Evolutionary conservation across 2,888 invertebrate genomes (phyloP), one percentile per base, ranked within the genome.

Genomic region (Rapana venosa): DNA sequence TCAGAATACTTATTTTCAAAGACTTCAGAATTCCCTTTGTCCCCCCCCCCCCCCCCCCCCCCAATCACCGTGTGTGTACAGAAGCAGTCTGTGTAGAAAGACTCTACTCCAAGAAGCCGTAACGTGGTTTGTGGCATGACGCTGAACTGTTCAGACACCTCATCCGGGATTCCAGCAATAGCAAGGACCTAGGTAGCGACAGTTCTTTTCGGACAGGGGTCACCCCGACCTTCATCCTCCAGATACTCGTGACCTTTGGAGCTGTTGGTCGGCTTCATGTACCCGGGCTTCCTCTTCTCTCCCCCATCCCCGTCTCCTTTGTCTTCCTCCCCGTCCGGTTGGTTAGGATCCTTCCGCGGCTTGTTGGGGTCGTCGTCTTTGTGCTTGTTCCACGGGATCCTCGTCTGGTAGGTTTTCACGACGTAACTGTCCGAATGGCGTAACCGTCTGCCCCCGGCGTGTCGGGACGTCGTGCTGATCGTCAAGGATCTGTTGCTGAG

Each of bases 321-420:
- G 13, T 79, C 58, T 6, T 81, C 83, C n/a, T 88, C 81, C 36
- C 58, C 79, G 22, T 47, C 84, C 20, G 47, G 47, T 47, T 8
- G 47, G 47, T 47, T 47, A 47, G 4, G 47, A 8, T 58, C 1
- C 0, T n/a, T 61, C 61, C 47, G 26, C 35, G 20, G 79, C 30
- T 20, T 84, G 13, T 47, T 70, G 56, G 83, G 77, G 35, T n/a
- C 83, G 87, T 47, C 77, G 77, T 81, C 47, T 20, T 36, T 30
- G 70, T 85, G 77, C 85, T 85, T 89, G 77, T 89, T 89, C 89
- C 86, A 85, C 2, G 89, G 77, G n/a, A 89, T 87, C 47, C 66
- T 17, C 0, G 89, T 13, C 87, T 35, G 87, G 87, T 22, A 61
- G 61, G 0, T 30, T 15, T 32, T n/a, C n/a, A 22, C 85, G 58